These are phyloP conservation scores for Haliaeetus leucogaster DNA, from an alignment of 2,113 vertebrate genomes.

Conservation along the genomic window DNA sequence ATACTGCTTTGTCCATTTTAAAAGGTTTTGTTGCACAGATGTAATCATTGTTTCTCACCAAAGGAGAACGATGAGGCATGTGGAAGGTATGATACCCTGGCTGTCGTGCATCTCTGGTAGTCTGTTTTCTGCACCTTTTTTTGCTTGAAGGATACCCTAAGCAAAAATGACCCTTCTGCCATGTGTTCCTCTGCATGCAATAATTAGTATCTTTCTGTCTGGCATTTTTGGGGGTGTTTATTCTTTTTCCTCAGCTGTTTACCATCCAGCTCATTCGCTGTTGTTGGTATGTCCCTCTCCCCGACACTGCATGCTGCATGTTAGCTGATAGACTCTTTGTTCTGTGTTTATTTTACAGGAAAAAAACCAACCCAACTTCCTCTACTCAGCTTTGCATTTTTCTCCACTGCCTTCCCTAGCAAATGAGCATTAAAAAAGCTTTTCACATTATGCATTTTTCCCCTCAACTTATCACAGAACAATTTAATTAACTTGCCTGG, in stretches of 20 bases:
- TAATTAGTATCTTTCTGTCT: background rate
- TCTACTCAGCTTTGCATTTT: background rate
- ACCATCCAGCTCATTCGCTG: background rate
- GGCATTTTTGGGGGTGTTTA: background rate
- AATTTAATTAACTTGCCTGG: background rate
- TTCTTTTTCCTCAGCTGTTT: background rate
- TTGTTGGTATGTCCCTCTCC: background rate
- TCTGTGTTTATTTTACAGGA: background rate
- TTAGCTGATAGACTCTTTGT: background rate
- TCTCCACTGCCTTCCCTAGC: background rate
- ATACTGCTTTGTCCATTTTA: background rate
- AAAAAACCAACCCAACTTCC: background rate
- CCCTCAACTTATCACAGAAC: background rate
- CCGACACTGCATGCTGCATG: background rate
- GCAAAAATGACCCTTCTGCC: background rate
- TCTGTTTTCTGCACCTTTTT: background rate
- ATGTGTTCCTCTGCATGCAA: background rate
- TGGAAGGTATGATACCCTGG: background rate
- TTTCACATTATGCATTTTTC: background rate
- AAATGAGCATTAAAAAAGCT: background rate
- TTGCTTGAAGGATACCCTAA: background rate
- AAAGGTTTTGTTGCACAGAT: background rate
- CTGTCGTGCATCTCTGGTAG: background rate
- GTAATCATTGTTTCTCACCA: background rate
- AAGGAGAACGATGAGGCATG: constrained; percentile 14